These are phyloP conservation scores for Harpagifer antarcticus DNA, from an alignment of 2,797 vertebrate genomes.

Conservation along the genomic window DNA sequence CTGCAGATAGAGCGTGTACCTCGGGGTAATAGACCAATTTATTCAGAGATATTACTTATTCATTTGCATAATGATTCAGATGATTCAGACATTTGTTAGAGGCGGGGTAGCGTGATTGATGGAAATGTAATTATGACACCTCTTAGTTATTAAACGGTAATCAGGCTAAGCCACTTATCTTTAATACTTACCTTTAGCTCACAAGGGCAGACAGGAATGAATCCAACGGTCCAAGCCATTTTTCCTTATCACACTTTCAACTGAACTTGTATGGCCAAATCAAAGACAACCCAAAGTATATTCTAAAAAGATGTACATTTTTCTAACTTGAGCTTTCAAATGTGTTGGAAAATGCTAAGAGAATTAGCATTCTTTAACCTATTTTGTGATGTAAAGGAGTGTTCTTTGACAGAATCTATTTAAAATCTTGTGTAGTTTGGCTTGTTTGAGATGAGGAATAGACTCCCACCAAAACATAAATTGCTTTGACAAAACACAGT, in stretches of 20 bases:
- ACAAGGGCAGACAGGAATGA: conserved; percentile 68
- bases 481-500: conserved; percentile 52
- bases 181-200: conserved; percentile 82
- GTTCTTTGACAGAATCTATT: conserved; percentile 25
- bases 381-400: background rate
- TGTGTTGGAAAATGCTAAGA: background rate
- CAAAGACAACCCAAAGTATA: background rate
- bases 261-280: conserved; percentile 23
- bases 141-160: conserved; percentile 85
- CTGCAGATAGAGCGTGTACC: conserved; percentile 67
- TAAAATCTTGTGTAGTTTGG: conserved; percentile 31
- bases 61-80: conserved; percentile 85
- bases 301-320: background rate
- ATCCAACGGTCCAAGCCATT: conserved; percentile 57
- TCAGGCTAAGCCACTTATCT: conserved; percentile 84
- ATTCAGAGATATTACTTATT: conserved; percentile 85
- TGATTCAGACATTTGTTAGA: conserved; percentile 81
- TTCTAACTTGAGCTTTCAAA: background rate
- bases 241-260: conserved; percentile 47
- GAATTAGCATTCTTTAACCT: conserved; percentile 12
- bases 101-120: conserved; percentile 81
- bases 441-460: conserved; percentile 25
- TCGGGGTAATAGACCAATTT: conserved; percentile 79
- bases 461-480: conserved; percentile 43
- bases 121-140: conserved; percentile 86